Base-by-base conservation (phyloP, 2,888 invertebrate species). In the Anthrax anthrax region DNA sequence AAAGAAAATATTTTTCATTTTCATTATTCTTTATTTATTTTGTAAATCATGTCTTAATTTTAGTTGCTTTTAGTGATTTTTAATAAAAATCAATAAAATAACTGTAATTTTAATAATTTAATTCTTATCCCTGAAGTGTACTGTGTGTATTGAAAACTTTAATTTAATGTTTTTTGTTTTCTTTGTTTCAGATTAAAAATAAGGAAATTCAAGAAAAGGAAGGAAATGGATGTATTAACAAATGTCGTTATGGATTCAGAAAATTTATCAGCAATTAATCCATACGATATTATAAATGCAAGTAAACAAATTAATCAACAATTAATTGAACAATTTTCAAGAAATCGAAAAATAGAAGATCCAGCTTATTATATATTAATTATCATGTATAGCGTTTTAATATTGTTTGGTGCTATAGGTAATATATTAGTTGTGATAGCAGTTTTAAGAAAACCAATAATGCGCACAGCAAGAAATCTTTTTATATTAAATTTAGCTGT, bases 401-500 rank as follows among this genome's bases (percentile, higher is more conserved):
- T 90, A 49, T 67, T 82, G 14, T 77, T 88, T 45, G 92, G 92
- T 37, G 81, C 86, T 3, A 71, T 84, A 45, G 92, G 92, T 40
- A 94, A 92, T 68, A 80, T 80, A 12, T 72, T 94, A 41, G 91
- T 92, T 56, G 89, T 92, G 51, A 70, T 77, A 51, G 76, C 77
- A 53, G 77, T 94, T 44, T 76, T 85, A 14, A 73, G 87, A 50
- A 92, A 91, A 62, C 81, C 88, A 17, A 77, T 81, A 46, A 94
- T 94, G 92, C 72, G 91, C 37, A 92, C 90, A 14, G 87, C 90
- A 0, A 59, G 92, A n/a, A 89, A 94, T 70, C 84, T 92, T 70
- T 90, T 92, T 69, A 92, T 94, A 57, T 80, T 87, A 43, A 94
- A 94, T 70, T 70, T 94, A 58, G 92, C 92, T 3, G 77, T 85